phyloP scores from a whole-genome alignment of 1,140 invertebrate genomes.

The Cyphomyrmex costatus region DNA sequence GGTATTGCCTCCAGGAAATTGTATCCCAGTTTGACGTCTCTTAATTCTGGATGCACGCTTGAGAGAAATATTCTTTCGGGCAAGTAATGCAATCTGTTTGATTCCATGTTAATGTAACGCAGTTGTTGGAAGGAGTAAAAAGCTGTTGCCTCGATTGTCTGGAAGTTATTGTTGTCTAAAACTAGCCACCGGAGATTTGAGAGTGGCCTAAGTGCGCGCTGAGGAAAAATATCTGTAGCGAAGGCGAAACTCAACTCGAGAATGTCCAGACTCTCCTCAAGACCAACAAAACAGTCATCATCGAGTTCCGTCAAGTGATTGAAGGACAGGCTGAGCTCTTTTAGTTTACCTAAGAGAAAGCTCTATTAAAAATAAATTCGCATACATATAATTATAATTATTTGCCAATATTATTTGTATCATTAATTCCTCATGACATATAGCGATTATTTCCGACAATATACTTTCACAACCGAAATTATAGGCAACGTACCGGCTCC shows the following conservation, averaged over 20 bases:
- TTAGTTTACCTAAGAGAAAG: conserved; percentile 88
- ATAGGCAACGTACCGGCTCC: conserved; percentile 67
- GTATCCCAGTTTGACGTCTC: conserved; percentile 91
- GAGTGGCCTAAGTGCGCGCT: conserved; percentile 90
- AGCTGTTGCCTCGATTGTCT: conserved; percentile 88
- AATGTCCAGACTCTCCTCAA: conserved; percentile 92
- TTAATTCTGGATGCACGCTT: conserved; percentile 91
- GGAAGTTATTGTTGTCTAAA: conserved; percentile 95
- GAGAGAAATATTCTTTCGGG: conserved; percentile 90
- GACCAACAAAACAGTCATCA: conserved; percentile 91
- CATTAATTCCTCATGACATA: neutral
- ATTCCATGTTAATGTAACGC: conserved; percentile 95
- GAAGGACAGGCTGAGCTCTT: conserved; percentile 95
- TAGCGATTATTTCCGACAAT: conserved; percentile 6
- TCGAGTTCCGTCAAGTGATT: conserved; percentile 94
- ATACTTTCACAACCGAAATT: conserved; percentile 33
- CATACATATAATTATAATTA: conserved; percentile 1
- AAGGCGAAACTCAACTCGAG: conserved; percentile 95
- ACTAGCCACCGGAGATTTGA: conserved; percentile 93
- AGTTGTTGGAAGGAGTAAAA: conserved; percentile 91
- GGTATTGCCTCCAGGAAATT: conserved; percentile 91
- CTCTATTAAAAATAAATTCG: neutral
- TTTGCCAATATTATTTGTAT: neutral
- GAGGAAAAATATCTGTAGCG: conserved; percentile 92
- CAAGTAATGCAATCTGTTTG: conserved; percentile 91